Percentiles rank a stretch among this genome's conserved stretches.
phyloP scores from a whole-genome alignment of 2,113 vertebrate species.

The Australoheros scitulus region DNA sequence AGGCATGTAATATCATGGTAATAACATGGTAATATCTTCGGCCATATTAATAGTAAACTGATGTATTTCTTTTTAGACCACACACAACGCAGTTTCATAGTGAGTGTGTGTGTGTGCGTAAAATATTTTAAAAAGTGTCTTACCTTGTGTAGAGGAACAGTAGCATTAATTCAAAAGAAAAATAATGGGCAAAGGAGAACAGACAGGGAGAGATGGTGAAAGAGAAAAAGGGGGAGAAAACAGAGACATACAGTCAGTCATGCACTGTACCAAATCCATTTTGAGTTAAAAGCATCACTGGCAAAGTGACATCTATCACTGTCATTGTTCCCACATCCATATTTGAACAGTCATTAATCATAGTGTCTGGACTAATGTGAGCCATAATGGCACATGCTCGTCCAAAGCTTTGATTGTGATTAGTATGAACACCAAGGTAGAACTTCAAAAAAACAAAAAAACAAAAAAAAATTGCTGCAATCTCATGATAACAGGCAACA shows the following conservation, averaged over 20 bases:
- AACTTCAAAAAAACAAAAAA: neutral
- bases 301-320: constrained; percentile 72
- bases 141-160: constrained; percentile 56
- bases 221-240: constrained; percentile 12
- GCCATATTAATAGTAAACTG: neutral
- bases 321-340: constrained; percentile 61
- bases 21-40: constrained; percentile 7
- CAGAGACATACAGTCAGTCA: constrained; percentile 60
- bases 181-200: neutral
- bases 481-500: constrained; percentile 16
- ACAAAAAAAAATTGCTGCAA: constrained; percentile 6
- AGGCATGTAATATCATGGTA: too few relatives aligned
- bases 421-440: constrained; percentile 43
- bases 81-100: neutral
- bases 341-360: constrained; percentile 73
- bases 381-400: constrained; percentile 52
- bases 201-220: constrained; percentile 21
- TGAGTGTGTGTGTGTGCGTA: neutral
- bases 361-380: constrained; percentile 48
- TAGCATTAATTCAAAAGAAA: constrained; percentile 16
- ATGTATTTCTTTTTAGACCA: neutral
- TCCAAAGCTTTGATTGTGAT: constrained; percentile 59
- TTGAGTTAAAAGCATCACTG: constrained; percentile 57
- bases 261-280: constrained; percentile 53
- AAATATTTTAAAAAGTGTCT: constrained; percentile 35